Evolutionary conservation across 2,888 invertebrate genomes (phyloP), one percentile per base, ranked within the genome.

Genomic region (Plusia festucae): DNA sequence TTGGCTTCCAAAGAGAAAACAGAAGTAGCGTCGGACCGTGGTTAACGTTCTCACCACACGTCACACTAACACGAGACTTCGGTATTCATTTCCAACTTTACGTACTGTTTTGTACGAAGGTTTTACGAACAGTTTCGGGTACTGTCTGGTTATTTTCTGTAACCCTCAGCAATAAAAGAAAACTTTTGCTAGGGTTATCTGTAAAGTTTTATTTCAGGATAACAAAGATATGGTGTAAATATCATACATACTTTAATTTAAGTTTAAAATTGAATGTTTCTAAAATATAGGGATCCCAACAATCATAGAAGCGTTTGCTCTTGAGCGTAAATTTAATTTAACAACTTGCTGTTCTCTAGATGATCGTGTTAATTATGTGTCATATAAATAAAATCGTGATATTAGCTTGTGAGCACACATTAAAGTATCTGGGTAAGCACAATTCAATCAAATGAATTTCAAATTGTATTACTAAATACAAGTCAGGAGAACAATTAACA

Each of bases 21-120:
- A 46, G 6, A 11, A 46, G 20, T 49, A 16, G 11, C 3, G 13
- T 15, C 16, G 22, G 30, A 20, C 13, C 27, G 22, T n/a, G 22
- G 18, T 51, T 32, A 32, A 16, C 16, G 9, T 49, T 32, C 20
- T 22, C 16, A 5, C 22, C 32, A 56, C 13, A 40, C 13, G 15
- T 40, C n/a, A 54, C 40, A 6, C 44, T 16, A 24, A n/a, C 15
- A 46, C 11, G 44, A 18, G 11, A 49, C 49, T 34, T 16, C 20
- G 18, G 44, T 16, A 53, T 60, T 46, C 15, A 34, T 52, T 44
- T 3, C 18, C n/a, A 73, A 67, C 44, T 73, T 66, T 20, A 16
- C 16, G 46, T 46, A 16, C 18, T 16, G 40, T 60, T 65, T 66
- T 24, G 24, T 15, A 54, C 54, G 15, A 20, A 34, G 18, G n/a